These are phyloP conservation scores for Drosophila punjabiensis DNA, from an alignment of 1,140 invertebrate species.

Conservation along the genomic window DNA sequence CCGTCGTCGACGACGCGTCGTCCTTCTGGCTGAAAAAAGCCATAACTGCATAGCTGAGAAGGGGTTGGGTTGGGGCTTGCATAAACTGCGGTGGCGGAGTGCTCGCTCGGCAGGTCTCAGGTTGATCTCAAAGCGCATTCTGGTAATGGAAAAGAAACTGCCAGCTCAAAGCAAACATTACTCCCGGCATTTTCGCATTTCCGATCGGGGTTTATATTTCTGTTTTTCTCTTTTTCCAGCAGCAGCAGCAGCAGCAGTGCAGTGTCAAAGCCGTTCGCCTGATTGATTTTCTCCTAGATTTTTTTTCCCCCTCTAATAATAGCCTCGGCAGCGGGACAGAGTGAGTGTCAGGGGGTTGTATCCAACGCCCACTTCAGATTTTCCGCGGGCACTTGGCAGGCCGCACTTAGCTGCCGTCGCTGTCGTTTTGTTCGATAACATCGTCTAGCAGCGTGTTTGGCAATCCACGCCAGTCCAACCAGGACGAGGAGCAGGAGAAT, in stretches of 20 bases:
- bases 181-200: constrained; percentile 38
- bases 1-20: not conserved
- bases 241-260: constrained; percentile 32
- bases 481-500: not conserved
- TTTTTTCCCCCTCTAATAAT: constrained; percentile 57
- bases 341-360: not conserved
- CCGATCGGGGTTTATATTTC: constrained; percentile 19
- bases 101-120: constrained; percentile 30
- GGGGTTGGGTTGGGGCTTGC: constrained; percentile 13
- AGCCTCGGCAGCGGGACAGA: constrained; percentile 8
- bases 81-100: constrained; percentile 28
- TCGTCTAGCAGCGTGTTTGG: constrained; percentile 79
- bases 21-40: constrained; percentile 19
- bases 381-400: constrained; percentile 68
- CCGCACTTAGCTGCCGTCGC: constrained; percentile 57
- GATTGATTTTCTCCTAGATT: constrained; percentile 70
- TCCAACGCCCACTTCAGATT: constrained; percentile 42
- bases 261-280: constrained; percentile 47
- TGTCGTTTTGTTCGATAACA: constrained; percentile 76
- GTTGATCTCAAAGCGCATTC: constrained; percentile 36
- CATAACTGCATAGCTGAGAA: constrained; percentile 15
- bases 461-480: constrained; percentile 41
- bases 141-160: constrained; percentile 44
- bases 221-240: constrained; percentile 7
- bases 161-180: constrained; percentile 41